Conservation (phyloP, 2,797 vertebrate genomes). For the Pogoniulus pusillus region DNA sequence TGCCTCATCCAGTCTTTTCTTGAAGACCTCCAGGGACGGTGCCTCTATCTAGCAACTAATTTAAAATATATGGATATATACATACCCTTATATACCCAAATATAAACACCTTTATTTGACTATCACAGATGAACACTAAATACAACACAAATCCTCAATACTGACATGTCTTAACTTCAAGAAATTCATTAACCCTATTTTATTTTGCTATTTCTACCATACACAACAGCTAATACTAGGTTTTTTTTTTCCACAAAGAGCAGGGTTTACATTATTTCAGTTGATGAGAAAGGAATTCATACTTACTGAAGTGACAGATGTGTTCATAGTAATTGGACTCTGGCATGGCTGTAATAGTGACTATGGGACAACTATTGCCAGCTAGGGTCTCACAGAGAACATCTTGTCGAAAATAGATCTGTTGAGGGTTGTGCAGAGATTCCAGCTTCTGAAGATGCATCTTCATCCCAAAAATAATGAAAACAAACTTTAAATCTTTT, state of each 20-base stretch:
- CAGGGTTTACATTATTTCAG: neutral
- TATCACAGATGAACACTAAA: neutral
- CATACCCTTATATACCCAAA: neutral
- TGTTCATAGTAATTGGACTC: constrained; percentile 91
- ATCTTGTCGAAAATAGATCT: constrained; percentile 93
- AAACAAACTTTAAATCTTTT: constrained; percentile 26
- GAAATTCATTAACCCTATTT: neutral
- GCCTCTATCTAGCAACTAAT: neutral
- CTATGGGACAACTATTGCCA: constrained; percentile 92
- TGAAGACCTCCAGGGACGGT: too few relatives aligned
- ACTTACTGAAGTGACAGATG: constrained; percentile 96
- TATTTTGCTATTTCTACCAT: neutral
- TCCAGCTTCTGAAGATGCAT: constrained; percentile 97
- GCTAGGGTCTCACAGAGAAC: constrained; percentile 91
- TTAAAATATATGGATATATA: neutral
- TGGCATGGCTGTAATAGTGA: constrained; percentile 98
- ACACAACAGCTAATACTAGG: neutral
- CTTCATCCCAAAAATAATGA: constrained; percentile 76
- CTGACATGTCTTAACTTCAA: neutral
- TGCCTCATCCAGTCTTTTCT: too few relatives aligned
- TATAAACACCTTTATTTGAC: neutral
- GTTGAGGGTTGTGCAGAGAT: constrained; percentile 85
- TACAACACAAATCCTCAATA: neutral
- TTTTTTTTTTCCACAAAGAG: neutral
- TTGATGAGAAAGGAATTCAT: neutral